Evolutionary conservation across 2,797 vertebrate genomes (phyloP), one percentile per base, ranked within the genome.

Genomic region (Percopsis omiscomaycus): DNA sequence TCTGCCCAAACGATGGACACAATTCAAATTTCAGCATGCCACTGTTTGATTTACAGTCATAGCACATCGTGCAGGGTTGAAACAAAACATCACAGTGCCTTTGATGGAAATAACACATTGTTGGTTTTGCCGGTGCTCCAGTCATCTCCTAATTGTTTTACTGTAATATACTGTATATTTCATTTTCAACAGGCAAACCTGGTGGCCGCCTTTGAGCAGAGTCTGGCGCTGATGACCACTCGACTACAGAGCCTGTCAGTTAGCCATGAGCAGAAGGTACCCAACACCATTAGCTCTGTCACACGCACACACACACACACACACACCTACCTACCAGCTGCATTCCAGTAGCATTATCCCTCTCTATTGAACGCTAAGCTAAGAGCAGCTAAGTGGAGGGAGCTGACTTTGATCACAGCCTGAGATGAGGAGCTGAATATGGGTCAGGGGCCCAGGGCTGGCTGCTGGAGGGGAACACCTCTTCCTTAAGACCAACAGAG

Each of bases 191-290:
- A 98, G 97, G 95, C 97, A 44, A 98, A 99, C 61, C 90, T 99
- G 61, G 97, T 99, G 65, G 97, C 97, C 0, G 97, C 97, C 32
- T 99, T 98, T 0, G 97, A 99, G 89, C 96, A 98, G 89, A 98
- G 96, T 79, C 86, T 99, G 78, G 80, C 95, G n/a, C 89, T 96
- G 81, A 98, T 99, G 97, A 98, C 96, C 0, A 89, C 94, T 30
- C 95, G 97, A 53, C 92, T 99, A 54, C 95, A 97, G 82, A 91
- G 88, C 52, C 88, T 99, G 78, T 97, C 97, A 0, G 78, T 95
- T 47, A 96, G 93, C 0, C 95, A 97, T 0, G 96, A 98, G 55
- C 95, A 99, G 80, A 99, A 99, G 95, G 97, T 98, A 88, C 15
- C 10, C 22, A 30, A 30, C 42, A 11, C 28, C 59, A 50, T 46